phyloP scores from a whole-genome alignment of 2,113 vertebrate genomes.

The Saguinus imperator region DNA sequence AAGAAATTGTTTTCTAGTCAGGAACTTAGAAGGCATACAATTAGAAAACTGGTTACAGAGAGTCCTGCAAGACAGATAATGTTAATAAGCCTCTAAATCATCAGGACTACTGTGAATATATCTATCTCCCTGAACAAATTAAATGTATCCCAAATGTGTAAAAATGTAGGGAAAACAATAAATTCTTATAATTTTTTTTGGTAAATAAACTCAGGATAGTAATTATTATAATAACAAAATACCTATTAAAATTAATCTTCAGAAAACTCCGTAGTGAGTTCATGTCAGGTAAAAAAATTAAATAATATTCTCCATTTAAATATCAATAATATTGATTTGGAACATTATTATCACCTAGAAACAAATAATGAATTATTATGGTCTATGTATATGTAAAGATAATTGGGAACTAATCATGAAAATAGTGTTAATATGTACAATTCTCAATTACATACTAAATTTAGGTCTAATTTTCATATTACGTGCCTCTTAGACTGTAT shows the following conservation, averaged over 20 bases:
- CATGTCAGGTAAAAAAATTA: not conserved
- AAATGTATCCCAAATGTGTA: no score
- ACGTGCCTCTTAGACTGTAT: not conserved
- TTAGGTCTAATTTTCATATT: not conserved
- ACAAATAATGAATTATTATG: not conserved
- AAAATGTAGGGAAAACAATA: not conserved
- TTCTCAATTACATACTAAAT: not conserved
- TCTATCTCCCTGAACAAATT: no score
- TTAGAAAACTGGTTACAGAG: no score
- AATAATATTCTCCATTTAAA: not conserved
- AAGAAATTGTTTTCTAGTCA: no score
- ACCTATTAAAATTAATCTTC: not conserved
- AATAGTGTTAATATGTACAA: not conserved
- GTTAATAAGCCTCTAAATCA: no score
- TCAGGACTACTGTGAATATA: no score
- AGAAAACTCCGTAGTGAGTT: not conserved
- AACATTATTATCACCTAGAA: not conserved
- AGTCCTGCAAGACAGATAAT: no score
- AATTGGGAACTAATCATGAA: not conserved
- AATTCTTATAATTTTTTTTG: not conserved
- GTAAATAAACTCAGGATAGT: not conserved
- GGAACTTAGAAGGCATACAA: no score
- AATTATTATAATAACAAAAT: not conserved
- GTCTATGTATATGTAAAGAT: not conserved
- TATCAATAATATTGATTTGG: not conserved